A percentile compares a stretch with the other conserved stretches of the same genome.
Conservation (phyloP, 2,113 vertebrate species). For the Limanda limanda region DNA sequence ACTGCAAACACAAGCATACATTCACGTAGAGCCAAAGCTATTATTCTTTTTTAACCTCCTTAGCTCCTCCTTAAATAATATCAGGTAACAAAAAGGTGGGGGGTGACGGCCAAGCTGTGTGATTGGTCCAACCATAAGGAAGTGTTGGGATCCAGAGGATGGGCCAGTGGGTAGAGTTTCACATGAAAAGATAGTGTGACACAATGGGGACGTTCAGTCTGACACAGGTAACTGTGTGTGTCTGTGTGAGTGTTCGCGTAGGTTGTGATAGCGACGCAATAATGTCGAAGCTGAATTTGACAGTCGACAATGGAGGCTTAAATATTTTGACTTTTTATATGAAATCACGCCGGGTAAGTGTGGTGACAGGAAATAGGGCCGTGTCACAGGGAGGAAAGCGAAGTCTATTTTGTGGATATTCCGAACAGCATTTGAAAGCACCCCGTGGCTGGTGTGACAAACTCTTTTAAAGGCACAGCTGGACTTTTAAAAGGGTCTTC, state of each 20-base stretch:
- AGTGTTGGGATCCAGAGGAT: constrained; percentile 53
- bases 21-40: constrained; percentile 37
- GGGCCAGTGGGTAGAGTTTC: constrained; percentile 55
- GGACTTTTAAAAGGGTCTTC: constrained; percentile 66
- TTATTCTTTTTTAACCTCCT: constrained; percentile 27
- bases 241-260: constrained; percentile 16
- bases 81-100: constrained; percentile 57
- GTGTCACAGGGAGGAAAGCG: constrained; percentile 29
- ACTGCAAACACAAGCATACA: constrained; percentile 47
- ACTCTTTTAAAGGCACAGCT: constrained; percentile 69
- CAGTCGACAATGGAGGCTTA: constrained; percentile 55
- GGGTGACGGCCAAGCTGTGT: constrained; percentile 12
- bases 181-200: constrained; percentile 55
- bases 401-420: constrained; percentile 51
- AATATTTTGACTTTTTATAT: constrained; percentile 67
- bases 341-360: constrained; percentile 52
- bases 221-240: constrained; percentile 38
- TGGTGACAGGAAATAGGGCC: constrained; percentile 61
- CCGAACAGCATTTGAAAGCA: constrained; percentile 52
- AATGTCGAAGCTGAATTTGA: constrained; percentile 51
- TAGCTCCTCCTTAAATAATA: constrained; percentile 64
- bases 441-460: constrained; percentile 58
- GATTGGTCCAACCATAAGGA: constrained; percentile 58
- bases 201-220: constrained; percentile 33
- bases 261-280: constrained; percentile 52